Conservation (phyloP, 2,797 vertebrate species). For the Pampus argenteus region DNA sequence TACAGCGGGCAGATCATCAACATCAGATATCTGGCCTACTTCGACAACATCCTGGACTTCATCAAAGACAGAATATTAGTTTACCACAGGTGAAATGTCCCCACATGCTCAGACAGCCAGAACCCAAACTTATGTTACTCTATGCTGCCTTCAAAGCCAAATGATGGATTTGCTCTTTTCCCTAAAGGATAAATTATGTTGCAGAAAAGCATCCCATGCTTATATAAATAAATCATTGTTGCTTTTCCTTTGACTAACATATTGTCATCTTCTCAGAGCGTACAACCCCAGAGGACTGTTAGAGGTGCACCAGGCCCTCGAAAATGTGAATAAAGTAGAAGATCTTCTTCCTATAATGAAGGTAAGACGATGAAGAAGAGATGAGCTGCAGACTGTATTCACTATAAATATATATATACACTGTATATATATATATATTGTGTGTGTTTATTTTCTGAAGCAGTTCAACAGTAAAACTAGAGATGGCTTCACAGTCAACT, state of each 20-base stretch:
- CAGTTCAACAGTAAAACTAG: constrained; percentile 99
- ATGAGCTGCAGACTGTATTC: no score
- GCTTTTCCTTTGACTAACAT: neutral
- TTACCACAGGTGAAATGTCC: constrained; percentile 89
- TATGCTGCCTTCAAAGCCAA: neutral
- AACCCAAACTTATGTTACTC: neutral
- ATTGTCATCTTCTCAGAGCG: constrained; percentile 79
- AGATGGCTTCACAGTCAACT: constrained; percentile 98
- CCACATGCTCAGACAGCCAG: neutral
- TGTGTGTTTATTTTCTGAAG: constrained; percentile 84
- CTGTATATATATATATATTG: no score
- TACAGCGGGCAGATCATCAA: constrained; percentile 96
- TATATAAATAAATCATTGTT: neutral
- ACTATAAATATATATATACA: no score
- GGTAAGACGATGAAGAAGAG: constrained; percentile 79
- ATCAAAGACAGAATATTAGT: constrained; percentile 98
- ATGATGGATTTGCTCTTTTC: neutral
- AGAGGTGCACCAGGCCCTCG: constrained; percentile 94
- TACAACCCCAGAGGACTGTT: constrained; percentile 93
- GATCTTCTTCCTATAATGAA: constrained; percentile 99
- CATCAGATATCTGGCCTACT: constrained; percentile 97
- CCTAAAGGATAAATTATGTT: neutral
- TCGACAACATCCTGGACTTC: constrained; percentile 96
- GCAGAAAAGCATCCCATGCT: neutral
- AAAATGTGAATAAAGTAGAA: constrained; percentile 96